A percentile compares a stretch with the other conserved stretches of the same genome.
These are phyloP conservation scores for Aphyosemion australe DNA, from an alignment of 2,113 vertebrate species.

Conservation along the genomic window DNA sequence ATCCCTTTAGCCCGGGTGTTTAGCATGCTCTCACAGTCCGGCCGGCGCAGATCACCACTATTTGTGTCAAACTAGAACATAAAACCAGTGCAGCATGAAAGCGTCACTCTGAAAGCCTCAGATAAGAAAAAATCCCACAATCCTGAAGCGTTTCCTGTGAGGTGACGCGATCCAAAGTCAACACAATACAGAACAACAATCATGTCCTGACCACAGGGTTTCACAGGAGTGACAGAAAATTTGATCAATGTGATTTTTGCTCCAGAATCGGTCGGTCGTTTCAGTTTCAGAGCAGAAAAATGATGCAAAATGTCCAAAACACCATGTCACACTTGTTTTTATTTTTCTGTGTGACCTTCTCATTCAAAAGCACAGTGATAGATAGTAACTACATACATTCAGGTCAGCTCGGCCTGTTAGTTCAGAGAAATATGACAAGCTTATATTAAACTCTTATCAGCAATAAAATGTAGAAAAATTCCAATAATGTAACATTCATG, in stretches of 20 bases:
- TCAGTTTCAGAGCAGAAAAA: not conserved
- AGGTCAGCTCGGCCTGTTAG: too few relatives aligned
- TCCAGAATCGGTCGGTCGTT: not conserved
- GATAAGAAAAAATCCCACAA: constrained; percentile 27
- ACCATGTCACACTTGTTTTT: too few relatives aligned
- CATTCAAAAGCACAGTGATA: too few relatives aligned
- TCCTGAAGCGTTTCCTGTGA: constrained; percentile 37
- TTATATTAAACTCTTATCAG: not conserved
- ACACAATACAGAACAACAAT: constrained; percentile 38
- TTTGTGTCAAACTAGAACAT: not conserved
- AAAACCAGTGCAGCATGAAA: not conserved
- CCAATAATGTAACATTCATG: not conserved
- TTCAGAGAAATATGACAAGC: not conserved
- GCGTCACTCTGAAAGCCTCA: not conserved
- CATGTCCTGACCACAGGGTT: constrained; percentile 28
- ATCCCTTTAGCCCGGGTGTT: constrained; percentile 56
- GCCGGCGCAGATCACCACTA: constrained; percentile 15
- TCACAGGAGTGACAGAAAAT: constrained; percentile 12
- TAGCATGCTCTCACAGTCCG: constrained; percentile 33
- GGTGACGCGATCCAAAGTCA: constrained; percentile 22
- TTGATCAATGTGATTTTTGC: too few relatives aligned
- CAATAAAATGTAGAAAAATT: not conserved
- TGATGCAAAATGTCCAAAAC: not conserved
- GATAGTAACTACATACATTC: too few relatives aligned
- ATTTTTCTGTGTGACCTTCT: too few relatives aligned